A percentile compares a stretch with the other conserved stretches of the same genome.
phyloP scores from a whole-genome alignment of 2,888 invertebrate genomes.

The Gortyna flavago region DNA sequence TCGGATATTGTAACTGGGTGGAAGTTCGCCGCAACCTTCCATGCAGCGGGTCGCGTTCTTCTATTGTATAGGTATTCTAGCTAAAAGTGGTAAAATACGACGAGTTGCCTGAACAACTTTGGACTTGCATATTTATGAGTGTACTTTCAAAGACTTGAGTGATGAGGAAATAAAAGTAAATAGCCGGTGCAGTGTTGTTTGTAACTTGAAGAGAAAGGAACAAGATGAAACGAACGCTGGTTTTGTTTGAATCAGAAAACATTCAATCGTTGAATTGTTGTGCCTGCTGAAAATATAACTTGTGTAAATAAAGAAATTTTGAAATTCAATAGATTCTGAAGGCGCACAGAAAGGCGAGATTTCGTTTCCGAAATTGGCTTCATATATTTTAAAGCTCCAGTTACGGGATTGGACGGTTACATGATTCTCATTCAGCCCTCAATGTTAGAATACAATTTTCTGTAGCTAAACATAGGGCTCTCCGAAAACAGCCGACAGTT shows the following conservation, averaged over 20 bases:
- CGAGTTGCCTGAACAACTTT: constrained; percentile 81
- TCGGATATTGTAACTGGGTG: constrained; percentile 83
- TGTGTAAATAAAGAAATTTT: constrained; percentile 37
- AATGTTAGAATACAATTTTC: constrained; percentile 39
- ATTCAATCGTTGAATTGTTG: constrained; percentile 36
- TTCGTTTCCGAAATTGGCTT: constrained; percentile 55
- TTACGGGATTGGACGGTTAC: constrained; percentile 48
- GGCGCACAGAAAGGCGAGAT: constrained; percentile 43
- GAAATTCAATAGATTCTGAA: constrained; percentile 45
- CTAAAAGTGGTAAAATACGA: constrained; percentile 83
- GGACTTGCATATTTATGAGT: constrained; percentile 87
- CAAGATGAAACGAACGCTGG: constrained; percentile 67
- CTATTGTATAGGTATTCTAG: constrained; percentile 82
- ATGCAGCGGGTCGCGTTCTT: constrained; percentile 75
- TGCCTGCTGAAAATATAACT: constrained; percentile 20
- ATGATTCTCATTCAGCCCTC: constrained; percentile 40
- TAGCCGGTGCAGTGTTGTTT: constrained; percentile 78
- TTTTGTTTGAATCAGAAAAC: constrained; percentile 49
- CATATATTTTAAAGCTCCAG: constrained; percentile 53
- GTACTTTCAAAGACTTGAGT: constrained; percentile 85
- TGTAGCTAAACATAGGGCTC: constrained; percentile 25
- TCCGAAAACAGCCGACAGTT: constrained; percentile 11
- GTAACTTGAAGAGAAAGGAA: constrained; percentile 72
- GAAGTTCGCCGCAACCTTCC: constrained; percentile 78
- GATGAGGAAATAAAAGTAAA: constrained; percentile 85